Conservation (phyloP, 2,888 invertebrate species). For the Steinernema carpocapsae region DNA sequence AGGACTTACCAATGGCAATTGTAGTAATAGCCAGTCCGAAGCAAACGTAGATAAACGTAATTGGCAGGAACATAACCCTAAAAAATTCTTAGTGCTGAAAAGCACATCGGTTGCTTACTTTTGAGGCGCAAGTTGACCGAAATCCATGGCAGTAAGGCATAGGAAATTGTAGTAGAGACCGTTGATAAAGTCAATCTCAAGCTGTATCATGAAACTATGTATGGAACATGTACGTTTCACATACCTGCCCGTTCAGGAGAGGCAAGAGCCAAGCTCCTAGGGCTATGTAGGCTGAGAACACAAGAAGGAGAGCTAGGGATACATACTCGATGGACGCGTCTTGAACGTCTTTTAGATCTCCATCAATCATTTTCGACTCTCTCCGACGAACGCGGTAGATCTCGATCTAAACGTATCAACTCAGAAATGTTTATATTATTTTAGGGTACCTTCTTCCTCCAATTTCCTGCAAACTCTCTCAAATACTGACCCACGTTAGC, state of each 20-base stretch:
- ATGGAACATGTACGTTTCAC: no score
- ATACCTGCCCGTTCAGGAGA: slow-evolving; percentile 63
- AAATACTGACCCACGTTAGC: slow-evolving; percentile 68
- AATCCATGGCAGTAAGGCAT: slow-evolving; percentile 67
- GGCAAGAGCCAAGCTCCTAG: slow-evolving; percentile 66
- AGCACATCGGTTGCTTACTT: slow-evolving; percentile 24
- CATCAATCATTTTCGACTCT: neutral
- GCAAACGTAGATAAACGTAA: slow-evolving; percentile 67
- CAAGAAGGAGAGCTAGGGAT: slow-evolving; percentile 59
- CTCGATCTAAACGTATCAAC: slow-evolving; percentile 63
- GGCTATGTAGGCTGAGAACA: slow-evolving; percentile 63
- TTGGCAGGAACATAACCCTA: slow-evolving; percentile 64
- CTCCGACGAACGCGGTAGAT: slow-evolving; percentile 55
- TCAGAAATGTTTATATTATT: no score
- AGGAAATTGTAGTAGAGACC: slow-evolving; percentile 68
- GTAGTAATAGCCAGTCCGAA: slow-evolving; percentile 68
- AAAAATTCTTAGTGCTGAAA: slow-evolving; percentile 27
- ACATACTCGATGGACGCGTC: slow-evolving; percentile 60
- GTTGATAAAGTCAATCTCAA: slow-evolving; percentile 65
- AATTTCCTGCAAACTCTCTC: slow-evolving; percentile 64
- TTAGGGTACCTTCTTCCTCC: slow-evolving; percentile 61
- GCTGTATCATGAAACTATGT: neutral
- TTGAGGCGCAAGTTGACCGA: slow-evolving; percentile 64
- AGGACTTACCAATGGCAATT: slow-evolving; percentile 59
- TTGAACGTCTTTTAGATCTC: slow-evolving; percentile 52